phyloP scores from a whole-genome alignment of 1,140 invertebrate genomes.

The Pectinophora gossypiella region DNA sequence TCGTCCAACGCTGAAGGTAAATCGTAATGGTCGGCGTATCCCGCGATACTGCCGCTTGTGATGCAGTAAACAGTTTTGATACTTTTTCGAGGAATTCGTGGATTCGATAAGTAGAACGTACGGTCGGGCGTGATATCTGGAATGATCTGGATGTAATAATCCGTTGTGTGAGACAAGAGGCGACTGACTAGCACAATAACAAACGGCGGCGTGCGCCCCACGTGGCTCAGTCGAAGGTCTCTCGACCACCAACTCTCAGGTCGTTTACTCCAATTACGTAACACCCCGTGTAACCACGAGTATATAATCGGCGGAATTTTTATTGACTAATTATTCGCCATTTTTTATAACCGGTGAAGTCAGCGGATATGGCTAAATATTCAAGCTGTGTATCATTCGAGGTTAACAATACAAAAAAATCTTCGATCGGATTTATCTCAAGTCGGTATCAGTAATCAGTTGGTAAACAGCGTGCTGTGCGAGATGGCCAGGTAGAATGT shows the following conservation, averaged over 20 bases:
- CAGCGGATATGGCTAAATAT: slow-evolving; percentile 74
- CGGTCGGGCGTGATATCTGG: no score
- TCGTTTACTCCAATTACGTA: slow-evolving; percentile 73
- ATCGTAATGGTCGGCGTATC: slow-evolving; percentile 16
- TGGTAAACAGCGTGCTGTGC: slow-evolving; percentile 22
- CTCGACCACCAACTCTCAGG: slow-evolving; percentile 53
- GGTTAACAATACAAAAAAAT: slow-evolving; percentile 68
- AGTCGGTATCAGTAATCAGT: slow-evolving; percentile 47
- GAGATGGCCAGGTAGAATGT: background rate
- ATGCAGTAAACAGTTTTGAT: no score
- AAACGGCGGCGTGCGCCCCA: no score
- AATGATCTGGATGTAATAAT: background rate
- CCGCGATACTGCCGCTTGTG: no score
- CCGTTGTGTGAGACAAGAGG: background rate
- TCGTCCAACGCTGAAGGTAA: slow-evolving; percentile 20
- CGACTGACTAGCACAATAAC: background rate
- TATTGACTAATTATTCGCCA: slow-evolving; percentile 73
- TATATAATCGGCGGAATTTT: slow-evolving; percentile 72
- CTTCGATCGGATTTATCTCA: slow-evolving; percentile 52
- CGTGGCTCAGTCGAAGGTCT: slow-evolving; percentile 47
- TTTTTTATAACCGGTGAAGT: slow-evolving; percentile 69
- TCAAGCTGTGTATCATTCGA: slow-evolving; percentile 70
- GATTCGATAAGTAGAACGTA: no score
- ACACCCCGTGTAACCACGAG: slow-evolving; percentile 63
- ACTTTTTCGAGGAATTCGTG: no score